Evolutionary conservation across 2,113 vertebrate genomes (phyloP), one percentile per base, ranked within the genome.

Genomic region (Collichthys lucidus): DNA sequence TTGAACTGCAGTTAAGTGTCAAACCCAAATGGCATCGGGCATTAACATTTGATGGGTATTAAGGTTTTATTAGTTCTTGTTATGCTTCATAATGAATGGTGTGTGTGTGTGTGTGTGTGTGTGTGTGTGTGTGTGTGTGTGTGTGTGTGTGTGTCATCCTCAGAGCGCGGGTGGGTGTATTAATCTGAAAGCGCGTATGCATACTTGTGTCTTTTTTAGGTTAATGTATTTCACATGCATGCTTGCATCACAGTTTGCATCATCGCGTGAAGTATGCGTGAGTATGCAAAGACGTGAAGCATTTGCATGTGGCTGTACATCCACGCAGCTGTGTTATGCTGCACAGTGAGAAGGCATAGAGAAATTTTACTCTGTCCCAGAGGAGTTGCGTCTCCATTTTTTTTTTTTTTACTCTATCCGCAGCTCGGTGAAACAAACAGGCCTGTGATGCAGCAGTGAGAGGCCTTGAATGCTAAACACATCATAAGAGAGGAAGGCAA

Each of bases 391-490:
- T 83, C 47, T 82, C 2, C 35, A 35, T 35, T 35, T 35, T 35
- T 40, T 35, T 35, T 35, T 35, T 85, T 86, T 61, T 40, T 44
- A 71, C 80, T 78, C 77, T 26, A 72, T 74, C 66, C 82, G 74
- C 76, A 80, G 79, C 86, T 84, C 62, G 61, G 67, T 87, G 88
- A 92, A 90, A 90, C 90, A 91, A 91, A 92, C 87, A 93, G 87
- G 86, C 80, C 86, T 85, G 85, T 87, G 90, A 92, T 94, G 91
- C 91, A 86, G 91, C 87, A 88, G 89, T 83, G 90, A 89, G 76
- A 91, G 89, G 88, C 89, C 86, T 84, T 90, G 93, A 92, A 94
- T 93, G 88, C 88, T 94, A 92, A 95, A 91, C 79, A 85, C 85
- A 77, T 89, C 83, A 85, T 85, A 81, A 74, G 89, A 83, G 81